Base-by-base conservation (phyloP, 1,140 invertebrate genomes). In the Andrena cerasifolii region DNA sequence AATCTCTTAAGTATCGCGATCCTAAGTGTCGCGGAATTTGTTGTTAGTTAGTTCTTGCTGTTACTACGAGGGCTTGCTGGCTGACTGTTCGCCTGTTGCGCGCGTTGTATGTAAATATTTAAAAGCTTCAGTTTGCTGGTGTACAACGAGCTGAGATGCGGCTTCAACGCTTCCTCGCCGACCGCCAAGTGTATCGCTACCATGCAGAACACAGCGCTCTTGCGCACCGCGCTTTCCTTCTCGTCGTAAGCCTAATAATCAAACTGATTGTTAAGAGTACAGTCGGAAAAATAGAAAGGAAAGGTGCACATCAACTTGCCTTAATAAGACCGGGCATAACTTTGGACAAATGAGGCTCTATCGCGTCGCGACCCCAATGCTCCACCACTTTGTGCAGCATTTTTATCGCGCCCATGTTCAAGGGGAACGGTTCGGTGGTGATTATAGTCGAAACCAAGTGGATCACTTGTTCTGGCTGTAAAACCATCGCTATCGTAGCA, bases 161-260 rank as follows among this genome's bases (percentile, higher is more conserved):
- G 96, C 81, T 95, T 94, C 86, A 99, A 94, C 28, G 94, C 93
- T 24, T 96, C 96, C 85, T 98, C 97, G 1, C 98, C 98, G 4
- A 98, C 95, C 18, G 95, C 95, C 82, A 96, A 94, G 82, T 99
- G 97, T 71, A 99, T 95, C 40, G 97, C 96, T 3, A 99, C 98
- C 95, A 99, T 98, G 89, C 97, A 98, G 91, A 99, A 99, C 1
- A 99, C 97, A 10, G 97, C 96, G 76, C 97, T 97, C 90, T 99
- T 99, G 18, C 98, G 94, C 31, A 99, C 97, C 70, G 96, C 95
- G 77, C 97, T 98, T 90, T 98, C 97, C 24, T 94, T 91, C 89
- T 96, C 95, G 89, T 99, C 97, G 88, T 98, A 98, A 6, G 97
- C 96, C 94, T 98, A 89, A 84, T 40, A 16, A 26, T 8, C 26